Percentiles rank a stretch among this genome's conserved stretches.
These are phyloP conservation scores for Tenthredo distinguenda DNA, from an alignment of 2,888 invertebrate species.

Conservation along the genomic window DNA sequence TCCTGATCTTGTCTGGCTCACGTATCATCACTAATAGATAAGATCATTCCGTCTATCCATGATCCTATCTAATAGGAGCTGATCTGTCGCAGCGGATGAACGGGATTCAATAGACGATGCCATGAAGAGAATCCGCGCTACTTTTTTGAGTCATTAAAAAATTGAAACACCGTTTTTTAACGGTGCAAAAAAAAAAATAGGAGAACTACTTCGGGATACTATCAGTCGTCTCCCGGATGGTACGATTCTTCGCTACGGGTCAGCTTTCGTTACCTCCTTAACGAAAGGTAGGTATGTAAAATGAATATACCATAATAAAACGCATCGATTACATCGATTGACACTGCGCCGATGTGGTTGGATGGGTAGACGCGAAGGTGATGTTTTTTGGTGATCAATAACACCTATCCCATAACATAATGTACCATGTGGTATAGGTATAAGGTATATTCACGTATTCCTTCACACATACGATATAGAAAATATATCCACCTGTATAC, in stretches of 20 bases:
- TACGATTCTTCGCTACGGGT: neutral
- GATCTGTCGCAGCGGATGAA: neutral
- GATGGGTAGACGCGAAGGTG: neutral
- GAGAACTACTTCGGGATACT: too few relatives aligned
- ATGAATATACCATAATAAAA: neutral
- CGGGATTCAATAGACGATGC: neutral
- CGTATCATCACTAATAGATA: conserved; percentile 32
- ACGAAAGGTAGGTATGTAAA: neutral
- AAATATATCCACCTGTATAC: neutral
- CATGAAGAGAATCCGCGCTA: neutral
- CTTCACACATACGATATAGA: neutral
- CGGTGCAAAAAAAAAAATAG: too few relatives aligned
- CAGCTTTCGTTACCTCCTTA: neutral
- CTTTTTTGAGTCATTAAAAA: neutral
- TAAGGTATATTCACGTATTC: neutral
- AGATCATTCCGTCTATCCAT: neutral
- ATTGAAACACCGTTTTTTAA: neutral
- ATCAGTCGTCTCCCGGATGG: too few relatives aligned
- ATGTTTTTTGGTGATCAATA: conserved; percentile 75
- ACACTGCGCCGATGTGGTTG: neutral
- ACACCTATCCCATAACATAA: conserved; percentile 55
- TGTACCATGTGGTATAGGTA: neutral
- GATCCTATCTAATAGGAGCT: neutral
- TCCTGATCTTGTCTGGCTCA: conserved; percentile 3
- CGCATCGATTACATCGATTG: conserved; percentile 33